Base-by-base conservation (phyloP, 1,140 invertebrate genomes). In the Drosophila arizonae region DNA sequence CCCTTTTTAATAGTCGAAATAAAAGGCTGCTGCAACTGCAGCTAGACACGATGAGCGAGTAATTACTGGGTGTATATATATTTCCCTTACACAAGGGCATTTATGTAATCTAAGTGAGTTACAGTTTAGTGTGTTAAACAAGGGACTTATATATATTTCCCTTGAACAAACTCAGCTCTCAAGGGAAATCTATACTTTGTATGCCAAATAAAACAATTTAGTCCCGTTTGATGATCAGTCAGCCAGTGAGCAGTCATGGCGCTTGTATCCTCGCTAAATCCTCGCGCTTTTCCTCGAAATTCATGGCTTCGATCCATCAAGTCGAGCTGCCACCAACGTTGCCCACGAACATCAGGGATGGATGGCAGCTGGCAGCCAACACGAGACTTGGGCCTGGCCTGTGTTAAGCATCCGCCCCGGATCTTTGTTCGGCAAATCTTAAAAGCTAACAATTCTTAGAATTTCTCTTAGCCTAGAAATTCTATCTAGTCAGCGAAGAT, bases 391-490 rank as follows among this genome's bases (percentile, higher is more conserved):
- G 43, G 55, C 48, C 36, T 39, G 36, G 43, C 43, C 41, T 15
- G 10, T 36, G 56, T 62, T 50, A 77, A 28, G 71, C 58, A 86
- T 86, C 82, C 81, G 81, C 76, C 64, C 64, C 74, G 58, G 79
- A 63, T 66, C 62, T 68, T 52, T 26, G 60, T 79, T 87, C 82
- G 82, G 82, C 82, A 88, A 88, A 87, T 82, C 84, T 36, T 79
- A 52, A 87, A 87, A 82, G 82, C 84, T 74, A 46, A n/a, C 17
- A 70, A 82, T 87, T 87, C 82, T 87, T 79, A 88, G 82, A 87
- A 87, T 57, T 82, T 66, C n/a, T 46, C 17, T 46, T 55, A 82
- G 84, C 82, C 84, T 87, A 87, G 82, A 87, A 87, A 87, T 65
- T 88, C 82, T 87, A 87, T 87, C 82, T 87, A 87, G 81, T 86